phyloP scores from a whole-genome alignment of 92 coral and sea anemone species.

The Montipora capitata region DNA sequence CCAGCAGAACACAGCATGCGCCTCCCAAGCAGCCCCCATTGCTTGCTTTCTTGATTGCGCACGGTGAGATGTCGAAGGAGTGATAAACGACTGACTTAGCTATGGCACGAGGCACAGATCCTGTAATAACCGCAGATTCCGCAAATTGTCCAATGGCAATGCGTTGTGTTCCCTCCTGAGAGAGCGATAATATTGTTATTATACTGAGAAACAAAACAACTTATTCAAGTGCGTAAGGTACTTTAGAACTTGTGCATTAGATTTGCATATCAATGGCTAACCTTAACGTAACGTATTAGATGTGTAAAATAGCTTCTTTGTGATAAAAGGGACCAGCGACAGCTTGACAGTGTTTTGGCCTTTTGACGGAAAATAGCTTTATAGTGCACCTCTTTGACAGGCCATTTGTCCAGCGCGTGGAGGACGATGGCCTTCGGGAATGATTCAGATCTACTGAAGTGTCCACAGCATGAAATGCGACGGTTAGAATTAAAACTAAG shows the following conservation, averaged over 20 bases:
- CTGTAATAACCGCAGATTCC: conserved; percentile 38
- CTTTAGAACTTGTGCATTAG: conserved; percentile 14
- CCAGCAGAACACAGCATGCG: neutral
- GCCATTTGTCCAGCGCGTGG: conserved; percentile 37
- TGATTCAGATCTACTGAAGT: neutral
- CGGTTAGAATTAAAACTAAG: neutral
- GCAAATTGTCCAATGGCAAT: conserved; percentile 44
- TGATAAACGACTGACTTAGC: conserved; percentile 15
- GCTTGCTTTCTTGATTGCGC: neutral
- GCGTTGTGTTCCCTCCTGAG: conserved; percentile 40
- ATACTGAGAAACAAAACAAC: conserved; percentile 50
- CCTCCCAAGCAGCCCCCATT: neutral
- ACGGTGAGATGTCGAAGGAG: neutral
- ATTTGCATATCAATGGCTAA: conserved; percentile 43
- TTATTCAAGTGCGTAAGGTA: conserved; percentile 31
- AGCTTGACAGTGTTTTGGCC: conserved; percentile 23
- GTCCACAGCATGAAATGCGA: neutral
- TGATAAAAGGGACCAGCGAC: conserved; percentile 20
- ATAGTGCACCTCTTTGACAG: conserved; percentile 23
- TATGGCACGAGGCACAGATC: conserved; percentile 80
- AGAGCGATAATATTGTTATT: conserved; percentile 35
- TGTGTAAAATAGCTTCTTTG: conserved; percentile 28
- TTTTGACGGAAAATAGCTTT: neutral
- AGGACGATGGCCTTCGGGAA: neutral
- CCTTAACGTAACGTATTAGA: conserved; percentile 18